Evolutionary conservation across 2,113 vertebrate species (phyloP).

Genomic region (Zootoca vivipara): DNA sequence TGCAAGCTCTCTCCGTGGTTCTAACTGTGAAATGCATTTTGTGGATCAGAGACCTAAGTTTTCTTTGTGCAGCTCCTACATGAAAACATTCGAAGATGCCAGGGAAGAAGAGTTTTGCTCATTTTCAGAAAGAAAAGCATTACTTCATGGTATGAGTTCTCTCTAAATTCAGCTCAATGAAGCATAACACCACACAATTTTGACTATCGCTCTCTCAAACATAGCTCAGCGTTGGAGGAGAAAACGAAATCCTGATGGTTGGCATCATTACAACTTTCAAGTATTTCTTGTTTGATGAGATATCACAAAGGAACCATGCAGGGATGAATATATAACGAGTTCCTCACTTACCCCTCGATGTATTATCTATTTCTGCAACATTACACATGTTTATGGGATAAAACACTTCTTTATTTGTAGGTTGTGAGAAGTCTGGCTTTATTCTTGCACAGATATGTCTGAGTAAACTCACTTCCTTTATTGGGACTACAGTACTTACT

Average conservation of each 20-base stretch:
- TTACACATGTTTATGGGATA: not conserved
- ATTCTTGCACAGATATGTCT: not conserved
- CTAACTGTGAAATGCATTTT: not conserved
- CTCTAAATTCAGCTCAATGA: not conserved
- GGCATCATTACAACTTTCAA: not conserved
- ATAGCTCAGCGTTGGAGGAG: not conserved
- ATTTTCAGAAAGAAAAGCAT: not conserved
- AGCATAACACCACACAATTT: not conserved
- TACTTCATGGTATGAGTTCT: not conserved
- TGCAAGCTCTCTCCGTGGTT: not conserved
- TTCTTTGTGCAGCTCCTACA: not conserved
- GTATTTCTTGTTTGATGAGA: not conserved
- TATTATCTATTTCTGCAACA: not conserved
- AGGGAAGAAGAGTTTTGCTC: not conserved
- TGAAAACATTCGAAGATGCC: not conserved
- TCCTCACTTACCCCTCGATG: not conserved
- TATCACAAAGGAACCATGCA: not conserved
- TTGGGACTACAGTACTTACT: not conserved
- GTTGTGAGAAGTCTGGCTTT: not conserved
- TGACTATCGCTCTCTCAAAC: slow-evolving; percentile 7
- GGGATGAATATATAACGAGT: accelerated
- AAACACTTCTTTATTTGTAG: not conserved
- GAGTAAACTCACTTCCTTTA: not conserved
- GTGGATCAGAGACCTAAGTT: not conserved
- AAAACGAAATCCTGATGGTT: not conserved